Percentiles rank a stretch among this genome's conserved stretches.
Evolutionary conservation across 2,797 vertebrate species (phyloP).

Genomic region (Nasua narica): DNA sequence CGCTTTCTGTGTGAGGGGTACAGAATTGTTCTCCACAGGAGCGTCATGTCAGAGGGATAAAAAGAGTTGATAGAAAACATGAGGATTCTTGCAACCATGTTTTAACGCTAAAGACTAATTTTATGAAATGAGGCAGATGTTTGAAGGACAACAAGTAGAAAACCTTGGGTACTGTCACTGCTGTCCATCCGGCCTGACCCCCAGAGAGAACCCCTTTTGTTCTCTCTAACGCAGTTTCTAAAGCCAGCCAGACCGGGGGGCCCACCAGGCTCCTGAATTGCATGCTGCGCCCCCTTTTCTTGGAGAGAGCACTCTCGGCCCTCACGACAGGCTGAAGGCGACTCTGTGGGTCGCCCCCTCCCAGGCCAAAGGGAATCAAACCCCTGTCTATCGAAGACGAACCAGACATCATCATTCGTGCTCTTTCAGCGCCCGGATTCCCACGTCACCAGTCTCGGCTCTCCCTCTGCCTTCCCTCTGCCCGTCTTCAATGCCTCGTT

Average conservation of each 20-base stretch:
- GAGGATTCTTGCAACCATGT: neutral
- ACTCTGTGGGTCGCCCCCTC: fast-evolving
- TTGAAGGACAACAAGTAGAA: neutral
- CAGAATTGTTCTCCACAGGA: slow-evolving; percentile 42
- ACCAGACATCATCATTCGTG: fast-evolving
- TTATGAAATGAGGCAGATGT: neutral
- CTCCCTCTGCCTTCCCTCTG: neutral
- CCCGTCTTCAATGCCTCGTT: neutral
- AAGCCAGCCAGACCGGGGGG: neutral
- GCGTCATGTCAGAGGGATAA: neutral
- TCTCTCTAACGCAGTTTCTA: neutral
- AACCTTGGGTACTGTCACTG: fast-evolving
- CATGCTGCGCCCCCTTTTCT: fast-evolving
- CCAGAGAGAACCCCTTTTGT: fast-evolving
- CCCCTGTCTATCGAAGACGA: fast-evolving
- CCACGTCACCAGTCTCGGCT: fast-evolving
- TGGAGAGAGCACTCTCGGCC: neutral
- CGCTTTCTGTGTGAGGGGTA: neutral
- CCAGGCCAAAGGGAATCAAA: fast-evolving
- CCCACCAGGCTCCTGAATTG: fast-evolving
- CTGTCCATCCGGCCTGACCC: fast-evolving
- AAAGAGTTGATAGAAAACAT: neutral
- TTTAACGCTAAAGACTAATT: neutral
- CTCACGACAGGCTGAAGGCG: no score
- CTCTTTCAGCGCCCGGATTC: fast-evolving